phyloP scores from a whole-genome alignment of 2,888 invertebrate genomes.

The Leptopilina myrica region DNA sequence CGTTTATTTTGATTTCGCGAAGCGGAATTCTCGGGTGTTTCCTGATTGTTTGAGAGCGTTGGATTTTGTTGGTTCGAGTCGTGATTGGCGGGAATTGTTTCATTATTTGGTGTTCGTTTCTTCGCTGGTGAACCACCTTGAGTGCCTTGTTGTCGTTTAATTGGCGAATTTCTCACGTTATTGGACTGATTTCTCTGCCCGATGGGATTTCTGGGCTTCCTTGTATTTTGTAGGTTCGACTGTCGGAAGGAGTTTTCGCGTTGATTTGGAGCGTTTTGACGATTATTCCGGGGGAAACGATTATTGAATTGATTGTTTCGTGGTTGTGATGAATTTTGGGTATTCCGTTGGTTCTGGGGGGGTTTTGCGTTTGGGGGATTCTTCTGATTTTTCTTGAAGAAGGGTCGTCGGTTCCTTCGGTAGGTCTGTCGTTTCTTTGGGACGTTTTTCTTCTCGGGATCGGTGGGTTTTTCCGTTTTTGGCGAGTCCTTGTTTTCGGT shows the following conservation, averaged over 20 bases:
- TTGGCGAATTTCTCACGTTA: not conserved
- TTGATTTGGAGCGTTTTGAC: not conserved
- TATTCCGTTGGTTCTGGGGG: not conserved
- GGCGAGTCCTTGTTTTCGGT: not conserved
- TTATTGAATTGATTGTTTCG: not conserved
- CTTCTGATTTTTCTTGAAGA: not conserved
- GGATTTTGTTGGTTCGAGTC: not conserved
- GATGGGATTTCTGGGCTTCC: not conserved
- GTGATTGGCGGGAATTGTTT: not conserved
- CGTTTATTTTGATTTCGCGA: not conserved
- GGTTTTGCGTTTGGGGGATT: not conserved
- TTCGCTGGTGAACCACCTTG: constrained; percentile 22
- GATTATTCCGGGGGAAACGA: not conserved
- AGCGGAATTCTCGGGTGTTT: not conserved
- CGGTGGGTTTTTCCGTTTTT: not conserved
- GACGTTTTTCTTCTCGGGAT: not conserved
- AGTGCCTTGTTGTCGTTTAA: constrained; percentile 3
- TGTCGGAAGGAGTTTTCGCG: not conserved
- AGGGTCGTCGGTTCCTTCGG: not conserved
- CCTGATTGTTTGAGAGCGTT: not conserved
- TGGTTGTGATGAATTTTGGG: not conserved
- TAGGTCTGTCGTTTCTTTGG: not conserved
- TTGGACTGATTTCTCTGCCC: too few relatives aligned
- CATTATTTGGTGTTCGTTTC: constrained; percentile 20
- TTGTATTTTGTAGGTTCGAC: not conserved